Evolutionary conservation across 2,888 invertebrate genomes (phyloP), one percentile per base, ranked within the genome.

Genomic region (Piscicola geometra): DNA sequence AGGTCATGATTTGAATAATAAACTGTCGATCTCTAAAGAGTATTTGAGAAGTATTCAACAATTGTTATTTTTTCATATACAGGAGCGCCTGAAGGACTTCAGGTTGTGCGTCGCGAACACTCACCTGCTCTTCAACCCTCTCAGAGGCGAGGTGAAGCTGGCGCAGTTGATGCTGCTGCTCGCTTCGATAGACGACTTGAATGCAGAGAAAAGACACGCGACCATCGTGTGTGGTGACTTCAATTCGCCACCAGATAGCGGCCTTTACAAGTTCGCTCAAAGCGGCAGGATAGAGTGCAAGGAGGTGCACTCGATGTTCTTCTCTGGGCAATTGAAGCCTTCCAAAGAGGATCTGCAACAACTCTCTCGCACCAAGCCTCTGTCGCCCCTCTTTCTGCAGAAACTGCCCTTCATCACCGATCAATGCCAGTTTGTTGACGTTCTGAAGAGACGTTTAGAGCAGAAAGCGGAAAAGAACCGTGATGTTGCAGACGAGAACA

Each of bases 141-240:
- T 87, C 80, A 88, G 98, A 56, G 90, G 92, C 30, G 97, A 98
- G 84, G 90, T 97, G 0, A 90, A 95, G 80, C 87, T 97, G 41
- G 94, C 93, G 0, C 98, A 99, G 86, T 87, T 91, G 56, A 91
- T 92, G 82, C 84, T 93, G 50, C 87, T 99, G 12, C 86, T 99
- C 18, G 90, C 93, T 0, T 93, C 94, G 85, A 87, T 99, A 2
- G 92, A 94, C 80, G 35, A 52, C 21, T 52, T 41, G 56, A 50
- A 30, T 12, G 67, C 32, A 15, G 30, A 73, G 32, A 68, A 56
- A 28, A 90, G 92, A 82, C 84, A 90, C 56, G 94, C 96, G 0
- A 89, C 93, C 3, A 90, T 99, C 77, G 80, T 98, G 77, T 91
- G 93, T 2, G 99, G 99, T 0, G 99, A 99, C 86, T 92, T 98